Percentiles rank a stretch among this genome's conserved stretches.
Conservation (phyloP, 1,140 invertebrate genomes). For the Helicoverpa zea region DNA sequence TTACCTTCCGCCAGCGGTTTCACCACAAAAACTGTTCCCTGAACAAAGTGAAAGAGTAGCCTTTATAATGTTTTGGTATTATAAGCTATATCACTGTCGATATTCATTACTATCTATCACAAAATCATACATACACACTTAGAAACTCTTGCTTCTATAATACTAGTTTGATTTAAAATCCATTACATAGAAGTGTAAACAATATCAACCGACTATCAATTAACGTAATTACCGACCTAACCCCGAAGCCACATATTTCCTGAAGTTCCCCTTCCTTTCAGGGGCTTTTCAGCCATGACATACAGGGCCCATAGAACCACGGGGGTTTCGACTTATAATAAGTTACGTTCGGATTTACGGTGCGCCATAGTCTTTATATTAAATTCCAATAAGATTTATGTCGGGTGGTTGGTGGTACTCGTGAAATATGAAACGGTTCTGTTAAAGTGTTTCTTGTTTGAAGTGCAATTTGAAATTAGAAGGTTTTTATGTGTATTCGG, state of each 20-base stretch:
- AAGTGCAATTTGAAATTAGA: constrained; percentile 17
- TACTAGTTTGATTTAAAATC: no score
- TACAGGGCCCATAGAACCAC: constrained; percentile 61
- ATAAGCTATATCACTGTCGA: no score
- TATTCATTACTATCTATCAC: no score
- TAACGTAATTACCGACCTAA: neutral
- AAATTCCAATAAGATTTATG: constrained; percentile 73
- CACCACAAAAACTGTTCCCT: no score
- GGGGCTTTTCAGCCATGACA: constrained; percentile 64
- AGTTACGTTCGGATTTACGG: constrained; percentile 68
- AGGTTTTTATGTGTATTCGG: neutral
- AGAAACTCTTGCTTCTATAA: no score
- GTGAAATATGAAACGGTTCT: constrained; percentile 42
- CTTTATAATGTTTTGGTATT: no score
- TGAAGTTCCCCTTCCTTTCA: constrained; percentile 52
- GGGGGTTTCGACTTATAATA: constrained; percentile 71
- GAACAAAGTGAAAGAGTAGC: no score
- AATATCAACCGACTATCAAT: no score
- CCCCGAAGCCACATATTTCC: neutral
- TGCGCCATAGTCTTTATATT: constrained; percentile 69
- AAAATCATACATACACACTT: no score
- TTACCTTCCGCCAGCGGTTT: no score
- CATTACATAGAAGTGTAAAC: no score
- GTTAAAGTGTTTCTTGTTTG: constrained; percentile 4
- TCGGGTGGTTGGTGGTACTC: neutral